Evolutionary conservation across 1,140 invertebrate genomes (phyloP).

Genomic region (Atopsyche davidsoni): DNA sequence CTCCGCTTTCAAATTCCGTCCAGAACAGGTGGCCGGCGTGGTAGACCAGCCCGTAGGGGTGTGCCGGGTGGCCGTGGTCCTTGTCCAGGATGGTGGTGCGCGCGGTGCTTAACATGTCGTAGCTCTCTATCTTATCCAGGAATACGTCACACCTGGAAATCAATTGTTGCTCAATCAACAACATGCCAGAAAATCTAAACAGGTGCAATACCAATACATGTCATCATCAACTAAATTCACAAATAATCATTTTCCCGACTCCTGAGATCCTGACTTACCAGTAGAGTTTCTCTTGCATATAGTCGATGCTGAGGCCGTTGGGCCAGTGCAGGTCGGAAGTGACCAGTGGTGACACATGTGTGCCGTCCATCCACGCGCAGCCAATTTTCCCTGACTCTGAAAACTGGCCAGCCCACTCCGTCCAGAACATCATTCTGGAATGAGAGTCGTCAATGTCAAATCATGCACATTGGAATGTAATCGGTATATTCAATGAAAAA

Average conservation of each 20-base stretch:
- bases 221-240: background rate
- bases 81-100: conserved; percentile 51
- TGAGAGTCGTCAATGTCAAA: too few species aligned
- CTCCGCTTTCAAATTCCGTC: conserved; percentile 61
- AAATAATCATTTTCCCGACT: too few species aligned
- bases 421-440: conserved; percentile 67
- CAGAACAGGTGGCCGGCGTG: conserved; percentile 60
- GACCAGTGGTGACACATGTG: conserved; percentile 48
- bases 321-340: conserved; percentile 68
- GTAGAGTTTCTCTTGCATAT: conserved; percentile 61
- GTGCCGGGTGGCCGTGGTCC: conserved; percentile 48
- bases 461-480: too few species aligned
- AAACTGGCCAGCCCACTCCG: conserved; percentile 62
- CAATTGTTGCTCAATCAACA: conserved; percentile 20
- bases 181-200: background rate
- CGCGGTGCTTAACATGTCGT: conserved; percentile 65
- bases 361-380: conserved; percentile 76
- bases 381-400: conserved; percentile 54
- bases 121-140: conserved; percentile 66
- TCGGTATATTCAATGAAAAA: background rate
- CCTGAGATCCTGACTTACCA: conserved; percentile 61
- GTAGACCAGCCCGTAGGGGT: conserved; percentile 69
- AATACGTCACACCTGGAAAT: conserved; percentile 60
- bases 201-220: background rate
- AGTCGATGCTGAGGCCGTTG: conserved; percentile 80